Percentiles rank a stretch among this genome's conserved stretches.
Evolutionary conservation across 2,888 invertebrate genomes (phyloP).

Genomic region (Ramazzottius varieornatus): DNA sequence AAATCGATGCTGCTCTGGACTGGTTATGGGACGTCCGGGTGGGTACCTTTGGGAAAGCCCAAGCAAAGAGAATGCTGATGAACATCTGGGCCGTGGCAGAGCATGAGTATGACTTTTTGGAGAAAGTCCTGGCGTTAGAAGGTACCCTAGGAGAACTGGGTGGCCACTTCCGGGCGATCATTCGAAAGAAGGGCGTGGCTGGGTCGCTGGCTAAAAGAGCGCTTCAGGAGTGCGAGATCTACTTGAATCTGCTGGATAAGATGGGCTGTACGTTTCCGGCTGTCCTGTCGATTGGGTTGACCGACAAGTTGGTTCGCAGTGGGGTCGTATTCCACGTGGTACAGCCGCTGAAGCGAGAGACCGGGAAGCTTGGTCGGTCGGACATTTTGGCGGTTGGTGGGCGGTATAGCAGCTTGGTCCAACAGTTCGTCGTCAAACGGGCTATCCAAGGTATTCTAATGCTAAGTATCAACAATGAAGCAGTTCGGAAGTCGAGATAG

Average conservation of each 20-base stretch:
- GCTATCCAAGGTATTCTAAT: no score
- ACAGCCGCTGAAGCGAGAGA: background rate
- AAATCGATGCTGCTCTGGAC: background rate
- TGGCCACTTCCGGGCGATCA: conserved; percentile 35
- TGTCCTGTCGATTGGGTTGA: no score
- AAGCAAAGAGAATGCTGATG: background rate
- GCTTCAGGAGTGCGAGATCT: conserved; percentile 42
- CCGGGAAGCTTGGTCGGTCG: background rate
- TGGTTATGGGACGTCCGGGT: background rate
- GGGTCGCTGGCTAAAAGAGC: conserved; percentile 35
- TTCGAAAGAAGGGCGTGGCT: conserved; percentile 37
- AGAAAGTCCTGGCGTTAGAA: conserved; percentile 36
- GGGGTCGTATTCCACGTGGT: background rate
- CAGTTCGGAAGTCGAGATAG: no score
- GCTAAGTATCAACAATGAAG: no score
- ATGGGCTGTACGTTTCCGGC: conserved; percentile 31
- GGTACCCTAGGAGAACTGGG: conserved; percentile 33
- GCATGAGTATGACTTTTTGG: background rate
- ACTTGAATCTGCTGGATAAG: conserved; percentile 39
- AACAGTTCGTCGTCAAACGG: background rate
- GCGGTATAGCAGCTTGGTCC: background rate
- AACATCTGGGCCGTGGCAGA: background rate
- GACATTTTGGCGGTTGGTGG: background rate
- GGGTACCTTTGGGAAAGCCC: background rate
- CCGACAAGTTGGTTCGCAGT: background rate